Evolutionary conservation across 2,797 vertebrate species (phyloP), one percentile per base, ranked within the genome.

Genomic region (Smutsia temminckii): DNA sequence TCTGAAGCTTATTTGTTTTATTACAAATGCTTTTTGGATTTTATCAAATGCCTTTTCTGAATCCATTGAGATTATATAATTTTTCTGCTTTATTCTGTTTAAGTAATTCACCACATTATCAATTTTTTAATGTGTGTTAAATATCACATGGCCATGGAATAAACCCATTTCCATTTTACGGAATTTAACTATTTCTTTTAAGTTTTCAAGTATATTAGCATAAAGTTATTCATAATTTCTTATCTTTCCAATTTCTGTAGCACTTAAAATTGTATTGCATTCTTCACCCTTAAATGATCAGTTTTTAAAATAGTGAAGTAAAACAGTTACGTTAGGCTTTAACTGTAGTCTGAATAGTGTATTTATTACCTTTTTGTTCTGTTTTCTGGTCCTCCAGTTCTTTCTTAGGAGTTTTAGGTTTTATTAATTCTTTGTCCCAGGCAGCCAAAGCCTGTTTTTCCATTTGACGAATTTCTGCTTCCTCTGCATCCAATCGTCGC

Each of bases 381-480:
- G 95, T 90, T 94, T 97, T 98, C 86, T 98, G 97, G 74, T 98
- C 98, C n/a, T 98, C 98, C 18, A 95, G 68, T 2, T 99, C 98
- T 75, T 98, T 98, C 97, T 98, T 98, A 71, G 97, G 96, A 88
- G 71, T 93, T 95, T 98, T 98, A 53, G 98, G 96, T 94, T 92
- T 98, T n/a, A 97, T 92, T 53, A 97, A 97, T 69, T 99, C 98
- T 92, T 98, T 98, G 95, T 99, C 99, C 99, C 99, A 99, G 46
- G 98, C 99, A 89, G 99, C 99, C 97, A 99, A 96, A 21, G 99
- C 99, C 96, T 99, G 98, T 91, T 99, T 99, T 97, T 99, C 99
- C 98, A 99, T 99, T n/a, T 97, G 98, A 42, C 98, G 98, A 40
- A 99, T 99, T 96, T 99, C 99, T 1, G 99, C 99, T 93, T 99